Evolutionary conservation across 2,888 invertebrate species (phyloP).

Genomic region (Eulithis prunata): DNA sequence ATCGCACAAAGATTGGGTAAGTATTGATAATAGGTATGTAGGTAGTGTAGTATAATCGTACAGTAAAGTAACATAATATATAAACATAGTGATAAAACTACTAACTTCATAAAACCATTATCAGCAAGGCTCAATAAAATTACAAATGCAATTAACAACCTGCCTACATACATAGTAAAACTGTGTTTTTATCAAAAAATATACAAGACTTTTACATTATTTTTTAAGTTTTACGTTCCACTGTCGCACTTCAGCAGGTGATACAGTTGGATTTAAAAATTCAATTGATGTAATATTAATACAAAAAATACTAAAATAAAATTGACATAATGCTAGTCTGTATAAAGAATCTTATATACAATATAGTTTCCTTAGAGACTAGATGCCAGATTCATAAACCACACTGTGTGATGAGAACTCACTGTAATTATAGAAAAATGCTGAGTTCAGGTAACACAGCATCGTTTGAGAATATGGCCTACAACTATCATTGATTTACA

Average conservation of each 20-base stretch:
- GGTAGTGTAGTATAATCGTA: not conserved
- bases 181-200: too few species aligned
- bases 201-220: too few species aligned
- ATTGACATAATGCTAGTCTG: conserved; percentile 4
- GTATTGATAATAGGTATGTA: too few species aligned
- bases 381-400: conserved; percentile 12
- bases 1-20: too few species aligned
- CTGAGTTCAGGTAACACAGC: not conserved
- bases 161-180: not conserved
- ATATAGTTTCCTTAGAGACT: conserved; percentile 14
- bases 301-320: conserved; percentile 1
- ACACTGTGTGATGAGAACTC: not conserved
- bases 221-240: too few species aligned
- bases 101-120: conserved; percentile 1
- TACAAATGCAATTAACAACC: conserved; percentile 4
- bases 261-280: not conserved
- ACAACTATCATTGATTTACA: conserved; percentile 66
- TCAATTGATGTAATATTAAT: conserved; percentile 5
- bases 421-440: not conserved
- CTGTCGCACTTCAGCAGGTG: too few species aligned
- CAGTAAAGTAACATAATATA: not conserved
- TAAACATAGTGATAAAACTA: conserved; percentile 2
- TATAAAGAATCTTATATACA: conserved; percentile 29
- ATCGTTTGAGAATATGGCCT: conserved; percentile 13
- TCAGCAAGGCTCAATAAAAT: conserved; percentile 13